Percentiles rank a stretch among this genome's conserved stretches.
Evolutionary conservation across 2,888 invertebrate species (phyloP).

Genomic region (Caenorhabditis sp.): DNA sequence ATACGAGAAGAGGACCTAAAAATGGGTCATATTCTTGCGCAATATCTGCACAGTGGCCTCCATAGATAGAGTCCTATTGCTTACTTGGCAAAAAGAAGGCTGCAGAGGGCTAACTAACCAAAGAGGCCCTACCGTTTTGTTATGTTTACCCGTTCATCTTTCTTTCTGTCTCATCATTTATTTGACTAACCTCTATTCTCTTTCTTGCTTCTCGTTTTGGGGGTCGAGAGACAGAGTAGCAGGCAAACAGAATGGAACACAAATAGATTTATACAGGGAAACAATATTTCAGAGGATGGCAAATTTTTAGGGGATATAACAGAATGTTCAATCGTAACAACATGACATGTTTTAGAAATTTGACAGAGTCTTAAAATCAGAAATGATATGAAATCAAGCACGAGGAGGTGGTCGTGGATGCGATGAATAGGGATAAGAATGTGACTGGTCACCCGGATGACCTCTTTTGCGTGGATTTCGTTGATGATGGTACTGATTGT

Average conservation of each 20-base stretch:
- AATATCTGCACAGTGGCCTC: not conserved
- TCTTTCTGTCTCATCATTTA: slow-evolving; percentile 51
- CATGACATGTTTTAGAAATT: not conserved
- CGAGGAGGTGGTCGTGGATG: slow-evolving; percentile 1
- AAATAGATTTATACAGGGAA: not conserved
- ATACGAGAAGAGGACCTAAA: not conserved
- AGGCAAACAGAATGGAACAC: slow-evolving; percentile 25
- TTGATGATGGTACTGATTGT: not conserved
- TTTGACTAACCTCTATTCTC: slow-evolving; percentile 51
- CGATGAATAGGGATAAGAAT: not conserved
- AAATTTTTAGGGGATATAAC: not conserved
- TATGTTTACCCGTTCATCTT: slow-evolving; percentile 52
- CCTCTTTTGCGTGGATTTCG: slow-evolving; percentile 10
- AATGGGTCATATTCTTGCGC: not conserved
- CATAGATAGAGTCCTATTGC: not conserved
- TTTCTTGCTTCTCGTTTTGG: slow-evolving; percentile 18
- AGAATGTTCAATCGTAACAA: not conserved
- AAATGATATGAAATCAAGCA: not conserved
- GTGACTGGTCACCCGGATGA: not conserved
- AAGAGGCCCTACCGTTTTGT: slow-evolving; percentile 40
- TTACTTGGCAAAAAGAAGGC: not conserved
- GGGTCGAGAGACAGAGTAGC: slow-evolving; percentile 22
- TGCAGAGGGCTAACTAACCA: slow-evolving; percentile 3
- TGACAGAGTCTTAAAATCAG: not conserved
- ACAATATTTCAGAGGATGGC: not conserved